Conservation (phyloP, 2,113 vertebrate genomes). For the Zosterops lateralis region DNA sequence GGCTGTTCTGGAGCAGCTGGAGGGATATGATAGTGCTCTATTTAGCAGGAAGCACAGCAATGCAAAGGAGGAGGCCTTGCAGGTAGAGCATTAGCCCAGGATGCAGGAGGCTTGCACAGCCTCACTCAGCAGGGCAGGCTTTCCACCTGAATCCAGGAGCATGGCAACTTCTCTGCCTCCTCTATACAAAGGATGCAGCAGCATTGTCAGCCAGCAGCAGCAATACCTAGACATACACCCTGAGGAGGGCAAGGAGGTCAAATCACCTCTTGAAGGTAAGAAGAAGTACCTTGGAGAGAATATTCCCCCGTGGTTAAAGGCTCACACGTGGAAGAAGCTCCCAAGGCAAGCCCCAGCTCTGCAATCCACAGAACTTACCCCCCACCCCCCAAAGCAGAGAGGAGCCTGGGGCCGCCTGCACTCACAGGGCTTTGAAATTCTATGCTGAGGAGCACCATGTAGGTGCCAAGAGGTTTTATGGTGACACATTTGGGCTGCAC, state of each 20-base stretch:
- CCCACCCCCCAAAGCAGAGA: neutral
- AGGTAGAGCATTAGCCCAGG: neutral
- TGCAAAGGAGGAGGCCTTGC: neutral
- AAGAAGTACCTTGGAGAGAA: neutral
- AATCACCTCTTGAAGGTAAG: neutral
- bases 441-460: neutral
- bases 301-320: neutral
- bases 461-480: constrained; percentile 59
- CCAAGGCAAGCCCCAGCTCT: neutral
- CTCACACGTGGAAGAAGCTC: accelerated
- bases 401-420: neutral
- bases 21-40: accelerated
- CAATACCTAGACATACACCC: neutral
- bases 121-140: neutral
- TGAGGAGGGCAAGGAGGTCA: neutral
- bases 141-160: neutral
- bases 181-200: neutral
- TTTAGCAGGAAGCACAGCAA: neutral
- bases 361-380: neutral
- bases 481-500: constrained; percentile 55
- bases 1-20: neutral
- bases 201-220: neutral
- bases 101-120: neutral
- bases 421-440: constrained; percentile 31
- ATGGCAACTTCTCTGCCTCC: neutral